phyloP scores from a whole-genome alignment of 2,797 vertebrate genomes.

The Thripadectes ignobilis region DNA sequence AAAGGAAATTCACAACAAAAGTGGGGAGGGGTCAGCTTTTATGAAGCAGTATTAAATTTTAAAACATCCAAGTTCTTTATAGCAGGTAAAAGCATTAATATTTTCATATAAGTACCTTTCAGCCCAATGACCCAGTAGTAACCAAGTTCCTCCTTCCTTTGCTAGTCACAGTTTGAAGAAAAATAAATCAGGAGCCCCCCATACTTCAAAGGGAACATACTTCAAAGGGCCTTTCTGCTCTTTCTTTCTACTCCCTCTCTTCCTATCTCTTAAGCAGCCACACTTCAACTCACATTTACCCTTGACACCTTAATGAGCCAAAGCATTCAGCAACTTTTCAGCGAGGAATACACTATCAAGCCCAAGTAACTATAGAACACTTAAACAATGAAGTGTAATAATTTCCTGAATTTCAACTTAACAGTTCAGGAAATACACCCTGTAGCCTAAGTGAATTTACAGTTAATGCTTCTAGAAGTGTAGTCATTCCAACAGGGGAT shows the following conservation, averaged over 20 bases:
- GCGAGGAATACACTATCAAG: background rate
- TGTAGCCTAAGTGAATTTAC: background rate
- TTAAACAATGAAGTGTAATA: background rate
- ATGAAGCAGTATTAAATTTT: background rate
- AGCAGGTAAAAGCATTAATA: background rate
- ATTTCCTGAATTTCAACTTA: conserved; percentile 19
- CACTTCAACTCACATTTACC: conserved; percentile 27
- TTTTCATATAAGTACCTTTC: background rate
- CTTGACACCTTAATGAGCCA: conserved; percentile 5
- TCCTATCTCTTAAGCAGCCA: conserved; percentile 25
- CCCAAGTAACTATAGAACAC: background rate
- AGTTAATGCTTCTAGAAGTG: background rate
- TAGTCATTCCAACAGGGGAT: background rate
- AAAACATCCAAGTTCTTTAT: background rate
- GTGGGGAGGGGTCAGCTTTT: background rate
- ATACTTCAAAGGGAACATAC: conserved; percentile 48
- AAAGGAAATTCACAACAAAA: background rate
- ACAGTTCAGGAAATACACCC: background rate
- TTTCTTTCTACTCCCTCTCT: background rate
- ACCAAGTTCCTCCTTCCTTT: background rate
- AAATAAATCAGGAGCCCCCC: conserved; percentile 37
- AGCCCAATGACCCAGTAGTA: background rate
- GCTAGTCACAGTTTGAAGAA: background rate
- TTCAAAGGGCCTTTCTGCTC: conserved; percentile 37
- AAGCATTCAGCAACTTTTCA: background rate